Evolutionary conservation across 2,888 invertebrate species (phyloP).

Genomic region (Geotrupes spiniger): DNA sequence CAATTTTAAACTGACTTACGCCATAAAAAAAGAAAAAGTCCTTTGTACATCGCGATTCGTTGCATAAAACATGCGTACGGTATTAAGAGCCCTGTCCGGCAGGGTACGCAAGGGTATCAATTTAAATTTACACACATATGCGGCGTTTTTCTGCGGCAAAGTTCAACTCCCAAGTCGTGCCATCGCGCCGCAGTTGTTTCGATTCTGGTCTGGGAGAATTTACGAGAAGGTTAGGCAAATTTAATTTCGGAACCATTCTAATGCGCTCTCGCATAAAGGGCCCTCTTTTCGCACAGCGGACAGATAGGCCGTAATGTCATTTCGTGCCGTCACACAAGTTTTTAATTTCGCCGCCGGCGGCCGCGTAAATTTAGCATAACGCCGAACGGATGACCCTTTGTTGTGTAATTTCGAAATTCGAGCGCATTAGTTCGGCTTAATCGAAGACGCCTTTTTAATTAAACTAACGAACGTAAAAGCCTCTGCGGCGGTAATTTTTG

Average conservation of each 20-base stretch:
- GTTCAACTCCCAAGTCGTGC: too few relatives aligned
- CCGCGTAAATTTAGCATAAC: constrained; percentile 3
- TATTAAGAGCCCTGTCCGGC: too few relatives aligned
- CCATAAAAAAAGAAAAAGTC: too few relatives aligned
- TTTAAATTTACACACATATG: too few relatives aligned
- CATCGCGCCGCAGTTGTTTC: too few relatives aligned
- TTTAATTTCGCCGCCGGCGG: constrained; percentile 1
- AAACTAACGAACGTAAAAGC: not conserved
- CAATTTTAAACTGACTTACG: too few relatives aligned
- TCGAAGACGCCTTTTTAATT: constrained; percentile 5
- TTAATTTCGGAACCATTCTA: constrained; percentile 3
- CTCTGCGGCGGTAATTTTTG: not conserved
- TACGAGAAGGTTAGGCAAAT: constrained; percentile 12
- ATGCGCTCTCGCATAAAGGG: not conserved
- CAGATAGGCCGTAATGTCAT: not conserved
- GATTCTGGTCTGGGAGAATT: too few relatives aligned
- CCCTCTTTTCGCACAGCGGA: not conserved
- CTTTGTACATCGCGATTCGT: too few relatives aligned
- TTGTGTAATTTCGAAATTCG: not conserved
- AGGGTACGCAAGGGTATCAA: too few relatives aligned
- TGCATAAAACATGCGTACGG: too few relatives aligned
- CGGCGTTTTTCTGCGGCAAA: too few relatives aligned
- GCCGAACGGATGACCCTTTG: constrained; percentile 4
- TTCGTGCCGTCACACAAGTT: not conserved
- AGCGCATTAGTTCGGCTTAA: not conserved